phyloP scores from a whole-genome alignment of 2,797 vertebrate species.

The Melanotaenia boesemani region DNA sequence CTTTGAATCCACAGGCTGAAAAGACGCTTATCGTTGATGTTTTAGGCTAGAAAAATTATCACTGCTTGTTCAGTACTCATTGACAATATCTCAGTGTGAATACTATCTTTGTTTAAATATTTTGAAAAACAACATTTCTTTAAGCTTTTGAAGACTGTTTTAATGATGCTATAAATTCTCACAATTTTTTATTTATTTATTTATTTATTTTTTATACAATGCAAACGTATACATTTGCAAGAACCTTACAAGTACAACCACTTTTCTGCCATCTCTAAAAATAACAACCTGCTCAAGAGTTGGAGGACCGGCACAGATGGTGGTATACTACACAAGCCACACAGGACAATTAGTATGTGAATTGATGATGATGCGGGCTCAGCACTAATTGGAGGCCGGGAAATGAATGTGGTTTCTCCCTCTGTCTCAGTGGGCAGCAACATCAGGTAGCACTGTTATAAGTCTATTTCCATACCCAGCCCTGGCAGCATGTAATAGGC shows the following conservation, averaged over 20 bases:
- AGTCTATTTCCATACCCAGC: constrained; percentile 80
- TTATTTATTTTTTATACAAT: constrained; percentile 7
- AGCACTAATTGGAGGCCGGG: constrained; percentile 80
- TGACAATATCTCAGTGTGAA: constrained; percentile 4
- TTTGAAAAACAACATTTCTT: background rate
- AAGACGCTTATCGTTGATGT: constrained; percentile 9
- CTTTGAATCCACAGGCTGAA: constrained; percentile 27
- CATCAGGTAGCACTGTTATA: constrained; percentile 80
- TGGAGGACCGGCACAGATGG: constrained; percentile 76
- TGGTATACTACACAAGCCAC: constrained; percentile 65
- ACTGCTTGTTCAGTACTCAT: background rate
- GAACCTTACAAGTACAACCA: constrained; percentile 15
- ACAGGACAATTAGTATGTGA: constrained; percentile 81
- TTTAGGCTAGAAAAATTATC: constrained; percentile 7
- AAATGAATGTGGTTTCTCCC: constrained; percentile 79
- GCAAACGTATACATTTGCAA: constrained; percentile 31
- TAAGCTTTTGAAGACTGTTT: constrained; percentile 9
- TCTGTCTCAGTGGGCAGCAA: constrained; percentile 77
- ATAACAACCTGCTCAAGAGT: constrained; percentile 55
- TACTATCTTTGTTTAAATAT: constrained; percentile 15
- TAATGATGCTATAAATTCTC: constrained; percentile 3
- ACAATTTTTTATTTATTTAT: constrained; percentile 3
- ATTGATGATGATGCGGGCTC: constrained; percentile 83
- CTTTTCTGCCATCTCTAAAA: constrained; percentile 51
- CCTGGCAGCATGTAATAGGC: constrained; percentile 74